Conservation (phyloP, 2,797 vertebrate genomes). For the Clarias laeviceps region DNA sequence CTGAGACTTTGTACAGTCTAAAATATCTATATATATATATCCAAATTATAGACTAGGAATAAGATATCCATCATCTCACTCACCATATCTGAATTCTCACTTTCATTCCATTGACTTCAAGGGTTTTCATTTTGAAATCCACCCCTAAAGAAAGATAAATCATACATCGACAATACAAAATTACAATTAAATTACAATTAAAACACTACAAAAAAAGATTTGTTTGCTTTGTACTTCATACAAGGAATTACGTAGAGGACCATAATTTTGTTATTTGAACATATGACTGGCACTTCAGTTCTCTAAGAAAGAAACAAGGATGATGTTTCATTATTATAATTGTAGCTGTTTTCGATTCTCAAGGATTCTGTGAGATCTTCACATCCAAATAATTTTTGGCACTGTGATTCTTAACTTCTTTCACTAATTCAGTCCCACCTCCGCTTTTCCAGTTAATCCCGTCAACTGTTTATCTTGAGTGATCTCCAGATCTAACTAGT, state of each 20-base stretch:
- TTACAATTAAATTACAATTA: neutral
- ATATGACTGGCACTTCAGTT: neutral
- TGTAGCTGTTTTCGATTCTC: too few relatives aligned
- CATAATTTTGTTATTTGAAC: neutral
- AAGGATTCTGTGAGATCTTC: neutral
- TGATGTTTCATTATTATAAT: neutral
- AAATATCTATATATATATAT: neutral
- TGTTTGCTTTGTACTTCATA: conserved; percentile 3
- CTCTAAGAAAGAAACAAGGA: neutral
- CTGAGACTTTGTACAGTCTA: neutral
- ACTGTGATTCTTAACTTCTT: neutral
- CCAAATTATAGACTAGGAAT: neutral
- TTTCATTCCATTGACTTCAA: conserved; percentile 90
- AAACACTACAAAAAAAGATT: neutral
- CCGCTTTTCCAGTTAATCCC: neutral
- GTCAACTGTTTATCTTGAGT: neutral
- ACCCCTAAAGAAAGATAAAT: conserved; percentile 75
- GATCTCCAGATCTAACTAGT: neutral
- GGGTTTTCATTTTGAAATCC: conserved; percentile 97
- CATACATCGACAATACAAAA: neutral
- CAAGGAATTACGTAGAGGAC: neutral
- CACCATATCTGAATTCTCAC: conserved; percentile 96
- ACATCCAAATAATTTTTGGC: neutral
- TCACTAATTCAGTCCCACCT: neutral
- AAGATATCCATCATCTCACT: conserved; percentile 52